Base-by-base conservation (phyloP, 2,797 vertebrate species). In the Emydoidea blandingii region DNA sequence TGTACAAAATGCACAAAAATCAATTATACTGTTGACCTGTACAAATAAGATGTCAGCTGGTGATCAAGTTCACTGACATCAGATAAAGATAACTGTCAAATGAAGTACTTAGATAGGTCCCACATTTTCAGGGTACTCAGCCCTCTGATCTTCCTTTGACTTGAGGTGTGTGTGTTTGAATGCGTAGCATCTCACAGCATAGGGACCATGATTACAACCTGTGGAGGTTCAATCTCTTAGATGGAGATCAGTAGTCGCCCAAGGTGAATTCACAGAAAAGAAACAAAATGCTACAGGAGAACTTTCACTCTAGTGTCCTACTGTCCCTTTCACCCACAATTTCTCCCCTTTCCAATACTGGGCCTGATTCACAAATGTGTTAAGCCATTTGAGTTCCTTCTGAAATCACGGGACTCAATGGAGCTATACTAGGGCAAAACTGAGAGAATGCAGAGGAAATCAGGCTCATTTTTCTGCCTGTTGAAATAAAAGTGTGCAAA, bases 11-110 rank as follows among this genome's bases (percentile, higher is more conserved):
- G 57, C 87, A 91, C 1, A 1, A 91, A 90, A 96, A 79, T 87
- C 94, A 96, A 95, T 96, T 95, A 93, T 93, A 90, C 76, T 90
- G 86, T 56, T 97, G 97, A 97, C 94, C 92, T 95, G 12, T 49
- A 56, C 74, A 80, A 96, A 94, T 52, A 94, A 93, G 86, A 79
- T 95, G 94, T 65, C 78, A 49, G 29, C 95, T 92, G 94, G 79
- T 85, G 78, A 82, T 11, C 4, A 81, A 37, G 44, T 83, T 88
- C 91, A 96, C 92, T 81, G 68, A 56, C 0, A 0, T 12, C 81
- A 92, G 92, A 91, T 56, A 76, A 80, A 93, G 92, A 56, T 85
- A 95, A 97, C 87, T 84, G 74, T 54, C 88, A 96, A 94, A 91
- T 91, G 76, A 94, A 90, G 86, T 79, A 86, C 84, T 92, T 27